Evolutionary conservation across 2,797 vertebrate genomes (phyloP).

Genomic region (Myotis findleyi): DNA sequence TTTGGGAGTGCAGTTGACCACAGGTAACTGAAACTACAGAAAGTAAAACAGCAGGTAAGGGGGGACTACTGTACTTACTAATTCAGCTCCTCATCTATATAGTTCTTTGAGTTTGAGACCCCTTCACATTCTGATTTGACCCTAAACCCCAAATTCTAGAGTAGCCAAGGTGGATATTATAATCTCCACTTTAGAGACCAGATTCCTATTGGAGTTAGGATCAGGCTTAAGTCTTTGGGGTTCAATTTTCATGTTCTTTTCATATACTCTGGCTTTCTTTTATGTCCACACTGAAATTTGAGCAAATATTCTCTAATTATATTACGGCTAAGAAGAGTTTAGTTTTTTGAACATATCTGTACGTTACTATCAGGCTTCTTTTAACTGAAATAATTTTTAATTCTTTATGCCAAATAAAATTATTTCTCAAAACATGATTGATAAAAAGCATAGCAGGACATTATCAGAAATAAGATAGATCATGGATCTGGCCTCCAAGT

Average conservation of each 20-base stretch:
- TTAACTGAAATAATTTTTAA: not conserved
- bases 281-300: not conserved
- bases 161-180: not conserved
- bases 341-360: not conserved
- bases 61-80: not conserved
- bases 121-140: not conserved
- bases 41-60: not conserved
- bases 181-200: not conserved
- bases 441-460: not conserved
- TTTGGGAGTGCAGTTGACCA: not conserved
- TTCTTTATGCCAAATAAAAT: constrained; percentile 36
- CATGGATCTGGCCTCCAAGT: not conserved
- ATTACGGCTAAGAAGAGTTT: not conserved
- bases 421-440: not conserved
- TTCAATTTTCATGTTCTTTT: not conserved
- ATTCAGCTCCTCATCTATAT: not conserved
- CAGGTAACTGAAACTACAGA: not conserved
- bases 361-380: not conserved
- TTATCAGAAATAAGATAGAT: not conserved
- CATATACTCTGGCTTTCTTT: not conserved
- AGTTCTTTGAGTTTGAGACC: not conserved
- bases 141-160: not conserved
- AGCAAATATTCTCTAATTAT: not conserved
- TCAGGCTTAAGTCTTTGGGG: not conserved
- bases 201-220: not conserved